Percentiles rank a stretch among this genome's conserved stretches.
Conservation (phyloP, 1,140 invertebrate species). For the Leptopilina clavipes region DNA sequence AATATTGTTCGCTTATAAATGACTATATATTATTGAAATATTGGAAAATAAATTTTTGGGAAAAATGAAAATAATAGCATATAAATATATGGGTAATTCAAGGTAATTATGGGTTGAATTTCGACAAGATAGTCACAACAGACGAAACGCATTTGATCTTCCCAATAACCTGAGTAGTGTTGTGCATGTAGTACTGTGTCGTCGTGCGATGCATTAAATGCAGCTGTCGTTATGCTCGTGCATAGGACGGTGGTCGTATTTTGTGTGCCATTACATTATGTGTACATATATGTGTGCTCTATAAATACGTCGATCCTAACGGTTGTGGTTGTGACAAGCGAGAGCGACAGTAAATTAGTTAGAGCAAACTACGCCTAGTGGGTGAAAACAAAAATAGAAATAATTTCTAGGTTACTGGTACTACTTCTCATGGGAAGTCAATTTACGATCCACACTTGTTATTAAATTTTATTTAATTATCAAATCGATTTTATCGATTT, state of each 20-base stretch:
- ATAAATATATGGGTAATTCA: not conserved
- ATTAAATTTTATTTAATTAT: too few relatives aligned
- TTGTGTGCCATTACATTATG: slow-evolving; percentile 67
- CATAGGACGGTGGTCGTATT: slow-evolving; percentile 58
- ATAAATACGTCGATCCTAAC: slow-evolving; percentile 71
- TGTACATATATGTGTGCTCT: slow-evolving; percentile 65
- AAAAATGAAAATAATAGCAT: too few relatives aligned
- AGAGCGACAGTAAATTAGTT: slow-evolving; percentile 42
- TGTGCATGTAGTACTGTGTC: slow-evolving; percentile 57
- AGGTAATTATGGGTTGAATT: not conserved
- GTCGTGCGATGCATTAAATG: slow-evolving; percentile 67
- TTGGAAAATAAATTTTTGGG: too few relatives aligned
- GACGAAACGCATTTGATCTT: slow-evolving; percentile 53
- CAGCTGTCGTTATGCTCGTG: slow-evolving; percentile 67
- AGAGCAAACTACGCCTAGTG: slow-evolving; percentile 22
- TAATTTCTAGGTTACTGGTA: not conserved
- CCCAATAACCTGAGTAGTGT: slow-evolving; percentile 47
- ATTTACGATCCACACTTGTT: too few relatives aligned
- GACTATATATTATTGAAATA: too few relatives aligned
- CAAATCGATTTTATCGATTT: too few relatives aligned
- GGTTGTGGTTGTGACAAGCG: slow-evolving; percentile 58
- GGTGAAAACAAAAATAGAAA: not conserved
- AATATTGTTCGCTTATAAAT: too few relatives aligned
- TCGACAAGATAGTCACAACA: slow-evolving; percentile 47
- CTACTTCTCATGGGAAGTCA: too few relatives aligned